Base-by-base conservation (phyloP, 2,797 vertebrate species). In the Xyrichtys novacula region DNA sequence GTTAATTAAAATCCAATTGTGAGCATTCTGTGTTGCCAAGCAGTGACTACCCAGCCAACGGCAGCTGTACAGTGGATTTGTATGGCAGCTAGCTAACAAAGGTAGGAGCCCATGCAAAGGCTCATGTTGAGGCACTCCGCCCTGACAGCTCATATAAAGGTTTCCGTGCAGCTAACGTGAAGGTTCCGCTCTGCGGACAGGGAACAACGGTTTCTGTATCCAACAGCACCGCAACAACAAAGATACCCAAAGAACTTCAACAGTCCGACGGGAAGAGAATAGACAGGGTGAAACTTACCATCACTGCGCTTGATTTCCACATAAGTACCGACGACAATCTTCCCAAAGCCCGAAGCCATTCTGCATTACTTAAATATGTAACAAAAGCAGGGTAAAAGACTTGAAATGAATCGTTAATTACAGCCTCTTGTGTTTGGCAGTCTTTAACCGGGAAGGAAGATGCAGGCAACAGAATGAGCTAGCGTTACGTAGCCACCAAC, bases 261-360 rank as follows among this genome's bases (percentile, higher is more conserved):
- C 78, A 23, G 54, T 20, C 52, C 61, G 74, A 59, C 64, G 43
- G 56, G 25, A 12, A 29, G 65, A 77, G 38, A 83, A 54, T 2
- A 62, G 67, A 66, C 44, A 48, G 49, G 38, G 36, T 19, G 23
- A 78, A 90, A 93, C 97, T 97, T 90, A 98, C 97, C 97, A 95
- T 98, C 96, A 81, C 97, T 98, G 75, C 97, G 95, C 85, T 98
- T 98, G 92, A 98, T 98, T 84, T 97, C 96, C 91, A 98, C 97
- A 88, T 96, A 97, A 85, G 96, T 96, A 67, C 96, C 96, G 25
- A 98, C 96, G 79, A 95, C 95, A 82, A 98, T 96, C 90, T 95
- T 97, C 91, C 96, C 97, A 91, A 98, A 98, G 89, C 85, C 92
- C 79, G 93, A 92, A 88, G 96, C 96, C 96, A 98, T 97, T 76